These are phyloP conservation scores for Rhinichthys klamathensis DNA, from an alignment of 2,113 vertebrate genomes.

Conservation along the genomic window DNA sequence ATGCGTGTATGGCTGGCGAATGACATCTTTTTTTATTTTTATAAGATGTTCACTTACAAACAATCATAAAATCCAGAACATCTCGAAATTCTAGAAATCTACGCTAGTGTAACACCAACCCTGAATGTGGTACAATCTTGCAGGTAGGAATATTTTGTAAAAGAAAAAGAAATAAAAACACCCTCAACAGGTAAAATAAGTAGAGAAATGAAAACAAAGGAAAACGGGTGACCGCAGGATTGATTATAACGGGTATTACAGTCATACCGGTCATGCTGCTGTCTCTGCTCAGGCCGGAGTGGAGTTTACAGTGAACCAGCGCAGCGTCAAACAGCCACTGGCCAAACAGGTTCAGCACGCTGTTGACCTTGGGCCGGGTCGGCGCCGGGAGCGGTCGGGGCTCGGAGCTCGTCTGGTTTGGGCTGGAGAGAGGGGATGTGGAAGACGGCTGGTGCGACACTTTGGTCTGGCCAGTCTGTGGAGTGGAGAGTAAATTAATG, in stretches of 20 bases:
- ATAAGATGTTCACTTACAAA: not conserved
- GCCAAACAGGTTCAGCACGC: conserved; percentile 92
- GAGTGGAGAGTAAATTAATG: not conserved
- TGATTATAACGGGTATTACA: conserved; percentile 6
- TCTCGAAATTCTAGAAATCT: conserved; percentile 59
- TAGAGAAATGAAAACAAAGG: conserved; percentile 45
- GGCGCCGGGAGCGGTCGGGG: conserved; percentile 87
- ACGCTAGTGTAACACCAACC: not conserved
- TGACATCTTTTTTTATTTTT: not conserved
- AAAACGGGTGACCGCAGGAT: conserved; percentile 37
- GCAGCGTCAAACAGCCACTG: conserved; percentile 93
- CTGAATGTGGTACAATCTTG: conserved; percentile 74
- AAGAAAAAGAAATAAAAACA: conserved; percentile 40
- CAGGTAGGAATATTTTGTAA: conserved; percentile 79
- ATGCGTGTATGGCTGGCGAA: not conserved
- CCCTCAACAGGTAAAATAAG: conserved; percentile 54
- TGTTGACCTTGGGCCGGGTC: conserved; percentile 90
- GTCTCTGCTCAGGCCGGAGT: conserved; percentile 88
- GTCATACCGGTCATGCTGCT: conserved; percentile 88
- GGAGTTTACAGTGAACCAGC: conserved; percentile 89
- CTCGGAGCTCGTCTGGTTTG: conserved; percentile 88
- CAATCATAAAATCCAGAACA: not conserved
- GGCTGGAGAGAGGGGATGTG: conserved; percentile 86
- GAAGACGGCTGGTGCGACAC: conserved; percentile 84
- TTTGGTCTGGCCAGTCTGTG: conserved; percentile 81